A percentile compares a stretch with the other conserved stretches of the same genome.
Conservation (phyloP, 2,888 invertebrate genomes). For the Synanthedon andrenaeformis region DNA sequence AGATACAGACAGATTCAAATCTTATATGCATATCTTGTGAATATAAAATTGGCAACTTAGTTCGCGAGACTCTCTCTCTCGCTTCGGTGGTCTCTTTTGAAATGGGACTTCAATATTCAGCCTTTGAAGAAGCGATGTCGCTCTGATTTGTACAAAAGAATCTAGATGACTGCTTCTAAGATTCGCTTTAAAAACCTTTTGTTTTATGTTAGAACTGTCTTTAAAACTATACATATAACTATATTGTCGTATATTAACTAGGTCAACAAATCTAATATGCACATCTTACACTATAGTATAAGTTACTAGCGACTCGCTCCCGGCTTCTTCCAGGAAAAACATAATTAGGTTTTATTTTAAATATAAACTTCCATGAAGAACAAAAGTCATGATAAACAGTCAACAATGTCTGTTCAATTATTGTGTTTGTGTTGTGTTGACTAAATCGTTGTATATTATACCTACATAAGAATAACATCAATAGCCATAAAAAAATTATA, state of each 20-base stretch:
- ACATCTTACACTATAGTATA: neutral
- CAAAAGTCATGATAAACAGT: too few species aligned
- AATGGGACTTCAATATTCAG: constrained; percentile 31
- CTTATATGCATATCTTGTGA: constrained; percentile 44
- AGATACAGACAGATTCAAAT: constrained; percentile 44
- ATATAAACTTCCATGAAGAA: too few species aligned
- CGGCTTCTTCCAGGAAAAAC: too few species aligned
- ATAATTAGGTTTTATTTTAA: too few species aligned
- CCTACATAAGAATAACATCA: too few species aligned
- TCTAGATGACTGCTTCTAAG: constrained; percentile 3
- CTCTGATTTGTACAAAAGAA: constrained; percentile 22
- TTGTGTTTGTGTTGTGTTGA: too few species aligned
- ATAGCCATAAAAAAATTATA: too few species aligned
- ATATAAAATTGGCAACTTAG: constrained; percentile 28
- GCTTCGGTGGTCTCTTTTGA: constrained; percentile 36
- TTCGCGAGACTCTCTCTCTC: constrained; percentile 11
- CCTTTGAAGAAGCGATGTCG: constrained; percentile 17
- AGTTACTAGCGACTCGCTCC: too few species aligned
- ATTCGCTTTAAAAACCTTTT: constrained; percentile 3
- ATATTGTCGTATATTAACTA: neutral
- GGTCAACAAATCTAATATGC: neutral
- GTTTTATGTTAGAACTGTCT: constrained; percentile 1
- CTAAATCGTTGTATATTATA: too few species aligned
- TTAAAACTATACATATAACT: neutral
- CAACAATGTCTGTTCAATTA: too few species aligned